Evolutionary conservation across 2,888 invertebrate species (phyloP).

Genomic region (Drosophila pseudotalamancana): DNA sequence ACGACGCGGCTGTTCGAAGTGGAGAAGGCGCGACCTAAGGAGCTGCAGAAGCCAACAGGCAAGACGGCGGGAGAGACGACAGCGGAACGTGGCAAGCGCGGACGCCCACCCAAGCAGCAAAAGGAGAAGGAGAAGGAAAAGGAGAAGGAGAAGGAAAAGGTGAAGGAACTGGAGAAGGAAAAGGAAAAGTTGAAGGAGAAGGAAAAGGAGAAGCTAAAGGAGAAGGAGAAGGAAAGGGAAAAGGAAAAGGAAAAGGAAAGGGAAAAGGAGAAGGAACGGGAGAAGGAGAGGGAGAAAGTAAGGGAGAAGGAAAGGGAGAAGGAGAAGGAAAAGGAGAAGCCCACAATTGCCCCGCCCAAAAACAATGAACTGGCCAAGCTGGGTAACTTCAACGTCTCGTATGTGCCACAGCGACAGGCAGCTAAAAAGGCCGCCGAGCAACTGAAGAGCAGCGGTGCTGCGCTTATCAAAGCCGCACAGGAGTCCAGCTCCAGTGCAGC

Average conservation of each 20-base stretch:
- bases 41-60: conserved; percentile 58
- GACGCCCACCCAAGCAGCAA: conserved; percentile 80
- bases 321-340: not conserved
- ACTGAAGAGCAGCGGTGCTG: conserved; percentile 90
- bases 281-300: not conserved
- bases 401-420: conserved; percentile 95
- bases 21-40: conserved; percentile 69
- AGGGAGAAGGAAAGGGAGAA: conserved; percentile 11
- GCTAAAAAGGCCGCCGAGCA: conserved; percentile 96
- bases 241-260: not conserved
- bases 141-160: conserved; percentile 29
- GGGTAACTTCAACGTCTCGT: conserved; percentile 88
- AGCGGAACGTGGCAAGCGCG: conserved; percentile 81
- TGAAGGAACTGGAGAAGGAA: conserved; percentile 6
- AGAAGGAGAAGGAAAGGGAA: conserved; percentile 23
- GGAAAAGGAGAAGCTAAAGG: conserved; percentile 73
- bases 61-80: conserved; percentile 58
- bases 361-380: conserved; percentile 70
- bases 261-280: not conserved
- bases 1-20: conserved; percentile 15
- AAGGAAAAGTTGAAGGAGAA: conserved; percentile 26
- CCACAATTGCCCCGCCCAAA: conserved; percentile 67
- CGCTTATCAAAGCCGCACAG: conserved; percentile 85
- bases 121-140: conserved; percentile 62
- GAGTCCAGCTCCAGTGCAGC: conserved; percentile 48